Base-by-base conservation (phyloP, 2,113 vertebrate genomes). In the Seriola quinqueradiata region DNA sequence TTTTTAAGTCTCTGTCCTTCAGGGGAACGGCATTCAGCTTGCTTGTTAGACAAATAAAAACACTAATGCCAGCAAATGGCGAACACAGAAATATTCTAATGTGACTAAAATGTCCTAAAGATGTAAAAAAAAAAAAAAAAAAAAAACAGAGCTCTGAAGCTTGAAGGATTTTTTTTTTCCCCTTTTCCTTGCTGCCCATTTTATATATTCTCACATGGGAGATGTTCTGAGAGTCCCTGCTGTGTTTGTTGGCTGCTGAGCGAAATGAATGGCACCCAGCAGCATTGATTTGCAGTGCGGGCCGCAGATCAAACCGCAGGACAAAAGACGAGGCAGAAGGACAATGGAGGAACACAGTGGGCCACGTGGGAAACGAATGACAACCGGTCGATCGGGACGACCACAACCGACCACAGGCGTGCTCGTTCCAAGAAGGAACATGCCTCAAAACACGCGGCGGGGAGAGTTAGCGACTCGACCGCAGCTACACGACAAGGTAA, bases 241-340 rank as follows among this genome's bases (percentile, higher is more conserved):
- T 85, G 82, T 58, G 78, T 86, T 82, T 81, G 77, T 63, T 86
- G 85, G 82, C 81, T 34, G 76, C 42, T 16, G 63, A 68, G 79
- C 65, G 65, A 81, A 87, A 70, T 70, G 79, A 80, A 87, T 58
- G 74, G 79, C 74, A 83, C 76, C 68, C 25, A n/a, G 83, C 61
- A 80, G 85, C 83, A 91, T 84, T 88, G 92, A 93, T 93, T 86
- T 81, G 78, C 89, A 81, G 82, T 16, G 42, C 42, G 44, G 84
- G 87, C 87, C 63, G 68, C 82, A 77, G 84, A 89, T 92, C 90
- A 90, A 87, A 90, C 90, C 90, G 3, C 89, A 83, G 86, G 76
- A 87, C 82, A 87, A 90, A 83, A 88, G 81, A 88, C 66, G 13
- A 59, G 71, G 71, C 69, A 32, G 67, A 65, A 58, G 74, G 75